Base-by-base conservation (phyloP, 2,113 vertebrate genomes). In the Epinephelus fuscoguttatus region DNA sequence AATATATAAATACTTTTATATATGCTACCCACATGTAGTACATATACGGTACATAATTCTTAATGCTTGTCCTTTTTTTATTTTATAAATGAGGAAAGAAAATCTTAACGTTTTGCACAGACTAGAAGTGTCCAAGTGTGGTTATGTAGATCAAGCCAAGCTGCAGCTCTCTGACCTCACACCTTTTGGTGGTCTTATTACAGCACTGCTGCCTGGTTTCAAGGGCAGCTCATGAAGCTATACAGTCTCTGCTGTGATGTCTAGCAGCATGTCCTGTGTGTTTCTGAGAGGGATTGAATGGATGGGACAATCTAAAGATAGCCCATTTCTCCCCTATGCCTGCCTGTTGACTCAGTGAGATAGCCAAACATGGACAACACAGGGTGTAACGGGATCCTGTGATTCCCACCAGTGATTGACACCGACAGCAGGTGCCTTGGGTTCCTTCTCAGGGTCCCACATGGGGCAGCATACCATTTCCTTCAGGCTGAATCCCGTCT, bases 341-440 rank as follows among this genome's bases (percentile, higher is more conserved):
- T 30, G 73, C 72, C 84, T 71, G 53, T 86, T 81, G 74, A 88
- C 85, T 85, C 82, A 66, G 84, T 76, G 76, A 60, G 86, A 93
- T 93, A 87, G 81, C 96, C 96, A 95, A 95, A 96, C 93, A 95
- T 94, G 95, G 96, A 50, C 91, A 93, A 86, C 49, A 86, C 73
- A 85, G 86, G 80, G 73, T 88, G 90, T 84, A 78, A 89, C 27
- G 17, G 73, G 76, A 71, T 80, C 87, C 89, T 60, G 57, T 59
- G 53, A 88, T 89, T 84, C 89, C 84, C 72, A 64, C 84, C 37
- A 11, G 70, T 90, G 94, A 96, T 75, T 87, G 94, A 94, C 91
- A 80, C 53, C 83, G 67, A 70, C 95, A 96, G 91, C 95, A 94
- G 93, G 92, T 91, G 84, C 66, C 61, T 63, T 6, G 15, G 40